Evolutionary conservation across 2,797 vertebrate genomes (phyloP).

Genomic region (Phalloptychus januarius): DNA sequence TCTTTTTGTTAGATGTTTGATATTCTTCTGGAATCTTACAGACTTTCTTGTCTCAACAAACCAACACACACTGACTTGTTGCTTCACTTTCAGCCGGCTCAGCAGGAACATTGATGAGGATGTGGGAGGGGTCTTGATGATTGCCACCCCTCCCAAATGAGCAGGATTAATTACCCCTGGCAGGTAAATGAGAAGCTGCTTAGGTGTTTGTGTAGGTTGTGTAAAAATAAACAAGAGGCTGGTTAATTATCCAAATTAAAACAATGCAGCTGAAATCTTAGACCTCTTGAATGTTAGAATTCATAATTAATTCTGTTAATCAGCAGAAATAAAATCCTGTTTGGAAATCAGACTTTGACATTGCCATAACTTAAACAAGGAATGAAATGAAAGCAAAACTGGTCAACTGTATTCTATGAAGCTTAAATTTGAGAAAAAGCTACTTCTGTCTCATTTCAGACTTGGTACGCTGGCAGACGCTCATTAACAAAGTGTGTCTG

Average conservation of each 20-base stretch:
- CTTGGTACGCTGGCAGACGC: constrained; percentile 1
- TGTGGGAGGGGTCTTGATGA: constrained; percentile 48
- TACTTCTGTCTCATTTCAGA: constrained; percentile 5
- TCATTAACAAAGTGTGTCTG: constrained; percentile 26
- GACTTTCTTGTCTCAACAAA: not conserved
- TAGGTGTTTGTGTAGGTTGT: constrained; percentile 20
- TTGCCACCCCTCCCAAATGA: constrained; percentile 51
- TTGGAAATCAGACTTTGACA: not conserved
- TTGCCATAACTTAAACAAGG: not conserved
- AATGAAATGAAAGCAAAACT: constrained; percentile 22
- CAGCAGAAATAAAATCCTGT: constrained; percentile 22
- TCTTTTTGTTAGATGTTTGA: not conserved
- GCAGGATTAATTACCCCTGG: constrained; percentile 66
- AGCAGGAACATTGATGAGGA: constrained; percentile 8
- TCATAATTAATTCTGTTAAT: constrained; percentile 48
- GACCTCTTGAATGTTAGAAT: constrained; percentile 78
- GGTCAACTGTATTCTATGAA: constrained; percentile 9
- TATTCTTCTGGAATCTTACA: not conserved
- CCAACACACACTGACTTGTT: not conserved
- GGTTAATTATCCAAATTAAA: constrained; percentile 82
- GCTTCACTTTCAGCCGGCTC: constrained; percentile 28
- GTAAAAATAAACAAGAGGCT: constrained; percentile 52
- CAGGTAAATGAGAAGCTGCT: constrained; percentile 59
- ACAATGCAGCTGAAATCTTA: constrained; percentile 78
- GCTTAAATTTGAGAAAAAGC: constrained; percentile 14